phyloP scores from a whole-genome alignment of 2,113 vertebrate species.

The Cololabis saira region DNA sequence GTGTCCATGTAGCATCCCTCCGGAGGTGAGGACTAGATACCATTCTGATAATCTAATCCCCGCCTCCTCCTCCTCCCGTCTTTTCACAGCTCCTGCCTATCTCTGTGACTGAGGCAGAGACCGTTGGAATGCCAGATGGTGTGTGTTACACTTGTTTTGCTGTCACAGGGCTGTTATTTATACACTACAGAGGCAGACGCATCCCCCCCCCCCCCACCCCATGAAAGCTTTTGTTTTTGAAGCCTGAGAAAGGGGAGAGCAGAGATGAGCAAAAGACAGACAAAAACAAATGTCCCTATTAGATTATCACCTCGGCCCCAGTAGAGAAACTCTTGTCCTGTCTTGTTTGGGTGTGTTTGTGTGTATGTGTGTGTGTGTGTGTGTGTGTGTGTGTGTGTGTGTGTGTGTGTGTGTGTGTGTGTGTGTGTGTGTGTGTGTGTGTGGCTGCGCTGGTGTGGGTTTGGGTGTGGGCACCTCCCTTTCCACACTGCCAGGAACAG shows the following conservation, averaged over 20 bases:
- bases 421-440: constrained; percentile 20
- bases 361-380: too few relatives aligned
- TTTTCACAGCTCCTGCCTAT: constrained; percentile 23
- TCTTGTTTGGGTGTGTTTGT: constrained; percentile 9
- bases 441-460: constrained; percentile 5
- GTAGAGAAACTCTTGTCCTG: constrained; percentile 53
- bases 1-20: constrained; percentile 9
- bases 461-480: background rate
- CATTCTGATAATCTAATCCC: constrained; percentile 29
- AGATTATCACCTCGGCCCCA: constrained; percentile 70
- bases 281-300: constrained; percentile 74
- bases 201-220: constrained; percentile 32
- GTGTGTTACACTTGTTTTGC: constrained; percentile 75
- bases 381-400: constrained; percentile 7
- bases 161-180: constrained; percentile 73
- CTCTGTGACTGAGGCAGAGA: constrained; percentile 58
- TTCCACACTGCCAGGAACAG: constrained; percentile 42
- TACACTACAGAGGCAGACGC: constrained; percentile 48
- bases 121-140: constrained; percentile 73
- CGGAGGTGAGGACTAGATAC: constrained; percentile 30
- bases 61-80: constrained; percentile 13
- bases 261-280: constrained; percentile 38
- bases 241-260: constrained; percentile 37
- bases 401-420: too few relatives aligned
- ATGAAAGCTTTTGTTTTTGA: constrained; percentile 57